These are phyloP conservation scores for Trichonephila clavipes DNA, from an alignment of 1,140 invertebrate species.

Conservation along the genomic window DNA sequence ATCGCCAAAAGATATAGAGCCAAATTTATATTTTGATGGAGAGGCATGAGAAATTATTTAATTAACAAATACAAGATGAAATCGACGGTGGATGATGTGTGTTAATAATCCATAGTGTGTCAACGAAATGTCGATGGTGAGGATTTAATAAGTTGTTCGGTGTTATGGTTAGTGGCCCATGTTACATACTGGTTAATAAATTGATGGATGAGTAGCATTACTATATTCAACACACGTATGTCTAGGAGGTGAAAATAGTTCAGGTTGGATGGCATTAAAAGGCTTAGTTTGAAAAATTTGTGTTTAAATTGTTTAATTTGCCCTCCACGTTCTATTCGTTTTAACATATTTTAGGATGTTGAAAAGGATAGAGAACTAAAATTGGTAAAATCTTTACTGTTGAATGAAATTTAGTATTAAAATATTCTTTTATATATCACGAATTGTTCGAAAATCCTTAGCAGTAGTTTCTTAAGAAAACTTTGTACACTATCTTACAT, in stretches of 20 bases:
- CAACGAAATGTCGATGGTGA: neutral
- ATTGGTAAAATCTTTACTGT: too few relatives aligned
- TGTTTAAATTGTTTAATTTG: too few relatives aligned
- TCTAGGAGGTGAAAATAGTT: constrained; percentile 6
- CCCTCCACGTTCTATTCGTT: too few relatives aligned
- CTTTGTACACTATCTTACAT: too few relatives aligned
- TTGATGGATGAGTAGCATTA: neutral
- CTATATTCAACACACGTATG: constrained; percentile 8
- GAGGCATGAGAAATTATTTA: constrained; percentile 41
- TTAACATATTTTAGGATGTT: too few relatives aligned
- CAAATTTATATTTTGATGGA: constrained; percentile 60
- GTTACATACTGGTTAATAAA: neutral
- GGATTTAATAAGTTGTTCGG: constrained; percentile 38
- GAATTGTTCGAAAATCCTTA: too few relatives aligned
- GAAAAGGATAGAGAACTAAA: too few relatives aligned
- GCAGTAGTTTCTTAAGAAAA: too few relatives aligned
- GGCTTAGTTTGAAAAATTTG: neutral
- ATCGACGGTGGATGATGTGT: constrained; percentile 13
- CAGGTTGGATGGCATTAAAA: neutral
- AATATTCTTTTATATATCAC: too few relatives aligned
- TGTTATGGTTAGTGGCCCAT: constrained; percentile 3
- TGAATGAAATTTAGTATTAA: too few relatives aligned
- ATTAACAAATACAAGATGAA: constrained; percentile 33
- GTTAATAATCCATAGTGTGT: constrained; percentile 60
- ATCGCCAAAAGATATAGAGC: constrained; percentile 41